Evolutionary conservation across 1,140 invertebrate species (phyloP), one percentile per base, ranked within the genome.

Genomic region (Mya arenaria): DNA sequence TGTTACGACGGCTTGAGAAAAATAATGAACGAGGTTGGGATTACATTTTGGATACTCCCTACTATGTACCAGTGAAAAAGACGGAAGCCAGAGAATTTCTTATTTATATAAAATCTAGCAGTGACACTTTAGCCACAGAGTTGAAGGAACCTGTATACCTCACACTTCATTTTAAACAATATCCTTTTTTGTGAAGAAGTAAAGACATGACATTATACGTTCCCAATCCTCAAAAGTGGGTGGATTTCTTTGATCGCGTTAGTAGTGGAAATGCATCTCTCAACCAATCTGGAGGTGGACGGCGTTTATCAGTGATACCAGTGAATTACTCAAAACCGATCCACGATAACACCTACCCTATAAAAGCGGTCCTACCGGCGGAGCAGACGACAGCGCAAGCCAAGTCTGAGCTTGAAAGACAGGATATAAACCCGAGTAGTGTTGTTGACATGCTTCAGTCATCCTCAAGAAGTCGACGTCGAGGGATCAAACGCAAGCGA

Each of bases 331-430:
- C 30, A 10, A 37, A 44, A 55, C 28, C 37, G 6, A 55, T 25
- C 2, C 4, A 36, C 28, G 66, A 60, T 28, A 58, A 68, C 6
- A 4, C 25, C 28, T 69, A 25, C 41, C 73, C 34, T 19, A 78
- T 71, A 28, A 34, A 84, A 23, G 39, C 77, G n/a, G 62, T 84
- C 10, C 74, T 77, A 36, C 82, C 82, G 25, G 34, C 52, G 13
- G 68, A 79, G 41, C 82, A 84, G 60, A 79, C 48, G 56, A 69
- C 69, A 34, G 74, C 77, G n/a, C 68, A 66, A 32, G 82, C 69
- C 28, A 77, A 84, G 73, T 44, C 39, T 30, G 73, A 83, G 32
- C 55, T 72, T 62, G 58, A 41, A 28, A n/a, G 41, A n/a, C 10
- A 78, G 58, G 58, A 78, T 44, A 78, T 60, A 69, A 78, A 52